Conservation (phyloP, 2,797 vertebrate species). For the Gymnopithys bicolor region DNA sequence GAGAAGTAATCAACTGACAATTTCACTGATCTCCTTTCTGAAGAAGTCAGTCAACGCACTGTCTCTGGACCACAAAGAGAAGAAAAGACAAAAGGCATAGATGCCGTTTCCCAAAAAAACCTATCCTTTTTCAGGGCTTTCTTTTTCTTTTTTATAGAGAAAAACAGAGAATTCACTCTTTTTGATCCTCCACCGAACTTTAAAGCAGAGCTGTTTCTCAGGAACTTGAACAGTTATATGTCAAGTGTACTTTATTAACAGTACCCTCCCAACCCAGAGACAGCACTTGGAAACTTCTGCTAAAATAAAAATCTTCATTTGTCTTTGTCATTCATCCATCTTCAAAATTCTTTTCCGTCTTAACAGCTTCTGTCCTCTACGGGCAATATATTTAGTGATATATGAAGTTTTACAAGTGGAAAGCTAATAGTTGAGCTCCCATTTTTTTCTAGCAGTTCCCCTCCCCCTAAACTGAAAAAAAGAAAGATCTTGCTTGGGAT, state of each 20-base stretch:
- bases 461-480: neutral
- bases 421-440: conserved; percentile 71
- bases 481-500: conserved; percentile 29
- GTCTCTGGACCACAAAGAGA: conserved; percentile 82
- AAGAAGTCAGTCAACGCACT: conserved; percentile 90
- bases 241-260: conserved; percentile 81
- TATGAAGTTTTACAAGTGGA: conserved; percentile 75
- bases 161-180: conserved; percentile 74
- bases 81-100: conserved; percentile 79
- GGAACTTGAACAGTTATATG: conserved; percentile 75
- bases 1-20: conserved; percentile 98
- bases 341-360: conserved; percentile 80
- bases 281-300: conserved; percentile 75
- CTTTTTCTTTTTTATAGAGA: conserved; percentile 71
- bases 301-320: conserved; percentile 85
- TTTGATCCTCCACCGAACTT: conserved; percentile 80
- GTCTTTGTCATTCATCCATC: conserved; percentile 81
- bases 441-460: conserved; percentile 38
- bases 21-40: conserved; percentile 90
- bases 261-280: conserved; percentile 64
- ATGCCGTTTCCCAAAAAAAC: conserved; percentile 57
- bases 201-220: conserved; percentile 76
- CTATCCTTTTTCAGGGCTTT: conserved; percentile 74
- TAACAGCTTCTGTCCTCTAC: conserved; percentile 77
- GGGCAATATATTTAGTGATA: conserved; percentile 66